phyloP scores from a whole-genome alignment of 2,113 vertebrate species.

The Leiothrix lutea region DNA sequence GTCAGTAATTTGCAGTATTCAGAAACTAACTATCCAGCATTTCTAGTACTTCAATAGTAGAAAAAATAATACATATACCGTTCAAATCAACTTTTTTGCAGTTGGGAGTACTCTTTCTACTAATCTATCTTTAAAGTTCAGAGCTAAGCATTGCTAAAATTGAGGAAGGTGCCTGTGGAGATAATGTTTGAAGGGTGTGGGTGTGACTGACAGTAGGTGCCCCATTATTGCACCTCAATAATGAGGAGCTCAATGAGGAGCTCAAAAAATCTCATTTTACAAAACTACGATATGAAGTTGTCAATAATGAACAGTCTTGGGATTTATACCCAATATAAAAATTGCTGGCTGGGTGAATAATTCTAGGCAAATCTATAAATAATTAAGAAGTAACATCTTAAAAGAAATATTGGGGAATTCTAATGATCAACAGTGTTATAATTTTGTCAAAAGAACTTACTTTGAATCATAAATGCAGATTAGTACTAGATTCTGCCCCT shows the following conservation, averaged over 20 bases:
- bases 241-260: too few relatives aligned
- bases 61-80: not conserved
- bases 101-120: not conserved
- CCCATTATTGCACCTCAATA: fast-evolving
- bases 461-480: not conserved
- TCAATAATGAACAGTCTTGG: not conserved
- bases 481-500: not conserved
- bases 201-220: not conserved
- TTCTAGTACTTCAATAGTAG: not conserved
- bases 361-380: not conserved
- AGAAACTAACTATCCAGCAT: not conserved
- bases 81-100: not conserved
- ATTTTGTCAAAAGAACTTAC: not conserved
- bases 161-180: not conserved
- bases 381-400: not conserved
- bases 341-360: not conserved
- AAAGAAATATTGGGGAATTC: not conserved
- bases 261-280: not conserved
- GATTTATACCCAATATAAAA: not conserved
- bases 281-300: not conserved
- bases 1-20: not conserved
- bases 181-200: not conserved
- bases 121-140: not conserved
- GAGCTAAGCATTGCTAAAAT: not conserved
- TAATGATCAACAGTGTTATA: not conserved